phyloP scores from a whole-genome alignment of 2,113 vertebrate species.

The Geococcyx californianus region DNA sequence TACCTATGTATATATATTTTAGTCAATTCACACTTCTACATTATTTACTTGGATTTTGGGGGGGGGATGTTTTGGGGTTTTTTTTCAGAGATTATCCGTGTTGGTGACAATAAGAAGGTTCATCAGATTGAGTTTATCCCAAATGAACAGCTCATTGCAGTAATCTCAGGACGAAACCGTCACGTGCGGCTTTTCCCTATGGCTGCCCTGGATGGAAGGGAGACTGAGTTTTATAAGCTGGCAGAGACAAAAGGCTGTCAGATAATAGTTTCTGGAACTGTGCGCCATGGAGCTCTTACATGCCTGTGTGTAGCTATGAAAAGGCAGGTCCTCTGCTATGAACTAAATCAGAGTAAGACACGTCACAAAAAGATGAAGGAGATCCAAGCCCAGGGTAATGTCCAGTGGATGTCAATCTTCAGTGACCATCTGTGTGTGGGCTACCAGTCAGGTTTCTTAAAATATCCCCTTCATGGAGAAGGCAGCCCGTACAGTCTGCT shows the following conservation, averaged over 20 bases:
- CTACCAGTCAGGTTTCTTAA: slow-evolving; percentile 91
- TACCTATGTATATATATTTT: neutral
- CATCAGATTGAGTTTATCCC: slow-evolving; percentile 93
- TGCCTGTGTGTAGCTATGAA: slow-evolving; percentile 97
- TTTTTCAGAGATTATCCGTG: slow-evolving; percentile 90
- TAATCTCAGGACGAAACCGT: slow-evolving; percentile 96
- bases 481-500: slow-evolving; percentile 84
- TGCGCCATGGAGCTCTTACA: slow-evolving; percentile 84
- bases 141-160: slow-evolving; percentile 91
- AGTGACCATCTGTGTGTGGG: slow-evolving; percentile 92
- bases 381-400: slow-evolving; percentile 87
- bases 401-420: slow-evolving; percentile 97
- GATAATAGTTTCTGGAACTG: slow-evolving; percentile 85
- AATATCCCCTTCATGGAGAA: slow-evolving; percentile 89
- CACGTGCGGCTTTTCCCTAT: slow-evolving; percentile 94
- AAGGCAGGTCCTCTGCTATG: slow-evolving; percentile 92
- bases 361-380: slow-evolving; percentile 93
- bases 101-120: slow-evolving; percentile 97
- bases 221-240: slow-evolving; percentile 92
- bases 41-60: neutral
- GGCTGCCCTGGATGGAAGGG: slow-evolving; percentile 89
- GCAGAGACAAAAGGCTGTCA: slow-evolving; percentile 95
- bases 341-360: slow-evolving; percentile 92
- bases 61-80: neutral
- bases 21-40: neutral